phyloP scores from a whole-genome alignment of 2,888 invertebrate species.

The Macropis europaea region DNA sequence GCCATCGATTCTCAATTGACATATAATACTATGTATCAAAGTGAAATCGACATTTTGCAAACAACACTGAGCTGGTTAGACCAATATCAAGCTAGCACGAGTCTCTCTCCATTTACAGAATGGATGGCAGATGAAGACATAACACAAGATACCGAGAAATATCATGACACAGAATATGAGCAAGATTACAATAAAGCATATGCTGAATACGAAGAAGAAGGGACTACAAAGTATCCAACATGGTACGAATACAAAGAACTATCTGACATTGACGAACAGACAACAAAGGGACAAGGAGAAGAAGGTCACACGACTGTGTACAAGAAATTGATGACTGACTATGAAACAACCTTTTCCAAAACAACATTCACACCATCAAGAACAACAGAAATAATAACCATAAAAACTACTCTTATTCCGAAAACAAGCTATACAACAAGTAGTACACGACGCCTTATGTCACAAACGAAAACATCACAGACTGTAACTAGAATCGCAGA shows the following conservation, averaged over 20 bases:
- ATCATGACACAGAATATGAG: background rate
- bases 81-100: background rate
- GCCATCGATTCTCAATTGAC: constrained; percentile 22
- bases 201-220: constrained; percentile 32
- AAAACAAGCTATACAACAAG: too few relatives aligned
- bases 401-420: too few relatives aligned
- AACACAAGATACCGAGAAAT: constrained; percentile 4
- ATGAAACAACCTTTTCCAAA: too few relatives aligned
- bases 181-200: constrained; percentile 23
- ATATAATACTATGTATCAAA: constrained; percentile 17
- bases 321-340: too few relatives aligned
- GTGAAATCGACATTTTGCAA: constrained; percentile 6
- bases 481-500: too few relatives aligned
- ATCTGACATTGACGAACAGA: too few relatives aligned
- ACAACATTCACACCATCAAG: too few relatives aligned
- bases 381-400: background rate
- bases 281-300: too few relatives aligned
- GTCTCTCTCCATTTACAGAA: background rate
- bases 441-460: too few relatives aligned
- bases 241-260: constrained; percentile 7
- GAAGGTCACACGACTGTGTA: too few relatives aligned
- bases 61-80: constrained; percentile 29
- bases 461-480: too few relatives aligned
- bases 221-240: background rate
- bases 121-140: background rate